Percentiles rank a stretch among this genome's conserved stretches.
Conservation (phyloP, 2,888 invertebrate species). For the Opisthograptis luteolata region DNA sequence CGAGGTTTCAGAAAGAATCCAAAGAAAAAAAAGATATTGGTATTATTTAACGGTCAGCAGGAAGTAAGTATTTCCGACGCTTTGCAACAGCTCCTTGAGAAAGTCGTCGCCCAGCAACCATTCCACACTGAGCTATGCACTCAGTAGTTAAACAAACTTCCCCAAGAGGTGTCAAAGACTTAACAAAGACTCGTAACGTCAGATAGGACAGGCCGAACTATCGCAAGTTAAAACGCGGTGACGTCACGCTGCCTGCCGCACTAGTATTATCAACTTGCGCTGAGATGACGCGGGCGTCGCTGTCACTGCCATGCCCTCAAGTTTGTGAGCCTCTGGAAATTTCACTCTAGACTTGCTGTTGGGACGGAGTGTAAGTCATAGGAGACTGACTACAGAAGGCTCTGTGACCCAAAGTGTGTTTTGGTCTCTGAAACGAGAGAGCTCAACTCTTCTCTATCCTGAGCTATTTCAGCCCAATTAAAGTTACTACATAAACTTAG, state of each 20-base stretch:
- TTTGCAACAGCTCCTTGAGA: no score
- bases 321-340: slow-evolving; percentile 80
- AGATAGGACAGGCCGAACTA: slow-evolving; percentile 43
- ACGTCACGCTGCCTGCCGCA: slow-evolving; percentile 42
- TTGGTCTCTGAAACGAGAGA: no score
- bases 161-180: slow-evolving; percentile 11
- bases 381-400: slow-evolving; percentile 3
- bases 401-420: no score
- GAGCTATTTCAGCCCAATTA: no score
- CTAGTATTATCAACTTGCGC: slow-evolving; percentile 75
- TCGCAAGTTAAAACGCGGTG: slow-evolving; percentile 53
- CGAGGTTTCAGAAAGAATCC: no score
- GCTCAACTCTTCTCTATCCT: no score
- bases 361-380: slow-evolving; percentile 41
- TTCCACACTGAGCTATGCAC: no score
- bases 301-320: slow-evolving; percentile 79
- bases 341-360: slow-evolving; percentile 75
- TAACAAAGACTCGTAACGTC: slow-evolving; percentile 23
- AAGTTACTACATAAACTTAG: no score
- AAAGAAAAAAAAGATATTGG: no score
- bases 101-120: no score
- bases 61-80: not conserved
- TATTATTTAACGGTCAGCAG: no score
- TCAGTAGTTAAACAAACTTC: slow-evolving; percentile 5
- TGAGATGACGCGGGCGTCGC: slow-evolving; percentile 75